phyloP scores from a whole-genome alignment of 1,140 invertebrate genomes.

The Hylyphantes graminicola region DNA sequence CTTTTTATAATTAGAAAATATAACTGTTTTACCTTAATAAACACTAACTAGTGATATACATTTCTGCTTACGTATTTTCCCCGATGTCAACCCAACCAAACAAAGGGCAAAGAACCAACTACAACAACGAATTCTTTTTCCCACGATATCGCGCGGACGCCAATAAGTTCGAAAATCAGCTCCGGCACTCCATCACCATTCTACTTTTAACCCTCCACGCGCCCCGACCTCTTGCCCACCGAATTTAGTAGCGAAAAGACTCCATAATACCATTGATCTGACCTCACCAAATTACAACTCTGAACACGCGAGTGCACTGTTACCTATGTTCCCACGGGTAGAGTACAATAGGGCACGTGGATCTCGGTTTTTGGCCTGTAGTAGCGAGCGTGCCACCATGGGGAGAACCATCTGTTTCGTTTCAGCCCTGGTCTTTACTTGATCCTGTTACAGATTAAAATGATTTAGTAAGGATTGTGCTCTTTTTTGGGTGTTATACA shows the following conservation, averaged over 20 bases:
- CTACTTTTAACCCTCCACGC: background rate
- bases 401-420: slow-evolving; percentile 32
- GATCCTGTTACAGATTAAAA: background rate
- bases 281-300: slow-evolving; percentile 37
- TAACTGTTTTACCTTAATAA: no score
- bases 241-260: slow-evolving; percentile 22
- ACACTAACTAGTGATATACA: no score
- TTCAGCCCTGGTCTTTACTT: slow-evolving; percentile 2
- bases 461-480: background rate
- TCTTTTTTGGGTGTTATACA: background rate
- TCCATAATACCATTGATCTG: slow-evolving; percentile 33
- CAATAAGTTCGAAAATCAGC: no score
- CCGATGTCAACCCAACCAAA: no score
- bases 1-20: no score
- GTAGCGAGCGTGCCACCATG: background rate
- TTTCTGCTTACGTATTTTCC: no score
- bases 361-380: background rate
- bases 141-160: no score
- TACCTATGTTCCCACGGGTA: slow-evolving; percentile 28
- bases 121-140: no score
- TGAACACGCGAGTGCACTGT: slow-evolving; percentile 15
- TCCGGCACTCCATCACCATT: no score
- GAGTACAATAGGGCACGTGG: slow-evolving; percentile 35
- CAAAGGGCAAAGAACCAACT: no score
- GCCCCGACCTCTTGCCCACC: background rate